A percentile compares a stretch with the other conserved stretches of the same genome.
Conservation (phyloP, 2,113 vertebrate genomes). For the Gallinago jamesoni region DNA sequence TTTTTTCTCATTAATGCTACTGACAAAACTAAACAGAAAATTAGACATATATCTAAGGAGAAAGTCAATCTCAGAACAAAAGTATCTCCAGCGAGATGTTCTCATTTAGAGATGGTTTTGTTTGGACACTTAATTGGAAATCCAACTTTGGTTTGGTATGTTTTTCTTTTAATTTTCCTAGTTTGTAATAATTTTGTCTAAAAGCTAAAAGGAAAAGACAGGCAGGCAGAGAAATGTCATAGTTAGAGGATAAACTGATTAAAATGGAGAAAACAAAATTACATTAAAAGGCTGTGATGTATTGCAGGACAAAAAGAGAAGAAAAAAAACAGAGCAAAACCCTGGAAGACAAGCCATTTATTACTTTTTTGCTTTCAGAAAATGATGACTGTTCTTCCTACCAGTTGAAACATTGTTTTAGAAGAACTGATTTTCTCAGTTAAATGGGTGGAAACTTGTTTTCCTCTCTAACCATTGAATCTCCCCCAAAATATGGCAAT, state of each 20-base stretch:
- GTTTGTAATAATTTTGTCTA: constrained; percentile 22
- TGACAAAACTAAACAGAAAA: not conserved
- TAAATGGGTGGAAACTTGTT: not conserved
- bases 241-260: constrained; percentile 40
- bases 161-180: not conserved
- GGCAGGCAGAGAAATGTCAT: not conserved
- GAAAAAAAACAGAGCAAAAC: not conserved
- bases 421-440: not conserved
- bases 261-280: constrained; percentile 22
- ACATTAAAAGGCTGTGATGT: constrained; percentile 2
- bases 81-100: not conserved
- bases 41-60: not conserved
- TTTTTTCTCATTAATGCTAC: not conserved
- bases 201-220: not conserved
- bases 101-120: not conserved
- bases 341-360: not conserved
- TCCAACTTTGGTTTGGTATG: not conserved
- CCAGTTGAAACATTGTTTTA: not conserved
- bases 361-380: not conserved
- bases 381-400: not conserved
- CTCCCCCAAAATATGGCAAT: not conserved
- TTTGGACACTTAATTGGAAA: not conserved
- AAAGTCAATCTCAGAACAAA: not conserved
- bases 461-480: not conserved
- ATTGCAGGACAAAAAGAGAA: not conserved